Percentiles rank a stretch among this genome's conserved stretches.
phyloP scores from a whole-genome alignment of 2,888 invertebrate species.

The Peribatodes rhomboidaria region DNA sequence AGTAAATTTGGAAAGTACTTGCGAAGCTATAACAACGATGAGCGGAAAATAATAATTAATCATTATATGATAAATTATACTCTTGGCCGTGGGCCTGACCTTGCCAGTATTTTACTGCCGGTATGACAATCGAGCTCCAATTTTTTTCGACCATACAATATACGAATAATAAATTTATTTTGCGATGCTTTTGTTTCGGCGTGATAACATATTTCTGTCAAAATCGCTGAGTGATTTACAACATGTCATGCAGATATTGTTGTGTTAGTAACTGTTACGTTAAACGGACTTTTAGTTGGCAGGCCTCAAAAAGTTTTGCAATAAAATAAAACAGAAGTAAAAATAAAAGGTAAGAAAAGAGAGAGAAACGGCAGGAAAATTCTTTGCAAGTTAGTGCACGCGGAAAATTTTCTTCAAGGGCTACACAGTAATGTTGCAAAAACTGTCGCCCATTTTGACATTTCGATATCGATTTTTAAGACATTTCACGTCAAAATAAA shows the following conservation, averaged over 20 bases:
- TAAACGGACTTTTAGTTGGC: not conserved
- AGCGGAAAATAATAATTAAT: conserved; percentile 48
- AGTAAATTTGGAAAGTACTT: conserved; percentile 18
- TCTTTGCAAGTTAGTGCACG: no score
- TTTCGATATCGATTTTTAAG: no score
- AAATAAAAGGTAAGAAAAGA: no score
- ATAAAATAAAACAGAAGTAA: not conserved
- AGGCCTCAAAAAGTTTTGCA: no score
- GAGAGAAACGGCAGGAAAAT: no score
- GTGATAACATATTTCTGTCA: conserved; percentile 27
- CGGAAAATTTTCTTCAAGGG: no score
- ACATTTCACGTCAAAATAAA: no score
- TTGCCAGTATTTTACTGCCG: conserved; percentile 40
- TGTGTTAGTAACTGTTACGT: not conserved
- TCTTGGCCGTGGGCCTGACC: conserved; percentile 46
- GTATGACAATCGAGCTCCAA: conserved; percentile 40
- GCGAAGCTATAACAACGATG: conserved; percentile 34
- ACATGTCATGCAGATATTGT: conserved; percentile 13
- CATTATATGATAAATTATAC: conserved; percentile 46
- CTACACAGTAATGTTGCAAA: no score
- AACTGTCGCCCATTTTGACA: not conserved
- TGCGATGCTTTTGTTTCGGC: conserved; percentile 30
- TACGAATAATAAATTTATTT: conserved; percentile 30
- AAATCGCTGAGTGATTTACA: conserved; percentile 19
- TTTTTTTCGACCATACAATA: conserved; percentile 39